These are phyloP conservation scores for Syrphus vitripennis DNA, from an alignment of 2,888 invertebrate genomes.

Conservation along the genomic window DNA sequence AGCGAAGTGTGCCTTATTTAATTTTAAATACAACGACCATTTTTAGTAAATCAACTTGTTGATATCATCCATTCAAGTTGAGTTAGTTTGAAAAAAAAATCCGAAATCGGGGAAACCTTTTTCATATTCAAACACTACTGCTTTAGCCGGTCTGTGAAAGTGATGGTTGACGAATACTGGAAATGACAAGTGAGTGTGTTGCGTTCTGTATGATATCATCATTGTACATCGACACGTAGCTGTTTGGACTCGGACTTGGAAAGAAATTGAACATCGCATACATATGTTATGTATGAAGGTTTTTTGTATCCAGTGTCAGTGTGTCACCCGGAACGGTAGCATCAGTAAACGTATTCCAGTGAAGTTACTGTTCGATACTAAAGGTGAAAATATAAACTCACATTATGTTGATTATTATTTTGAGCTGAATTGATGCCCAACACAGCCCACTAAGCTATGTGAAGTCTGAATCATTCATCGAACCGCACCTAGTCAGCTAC, in stretches of 20 bases:
- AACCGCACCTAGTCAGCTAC: constrained; percentile 39
- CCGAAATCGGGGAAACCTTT: constrained; percentile 10
- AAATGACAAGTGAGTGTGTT: neutral
- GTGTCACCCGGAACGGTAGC: constrained; percentile 46
- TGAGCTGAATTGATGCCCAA: neutral
- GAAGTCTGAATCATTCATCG: constrained; percentile 36
- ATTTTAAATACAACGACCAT: neutral
- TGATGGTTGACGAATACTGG: constrained; percentile 6
- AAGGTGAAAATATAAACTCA: constrained; percentile 11
- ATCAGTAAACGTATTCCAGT: neutral
- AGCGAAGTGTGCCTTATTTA: neutral
- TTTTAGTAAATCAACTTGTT: constrained; percentile 16
- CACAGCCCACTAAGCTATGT: neutral
- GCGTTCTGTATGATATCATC: constrained; percentile 49
- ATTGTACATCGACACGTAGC: constrained; percentile 36
- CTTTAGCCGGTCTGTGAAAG: constrained; percentile 18
- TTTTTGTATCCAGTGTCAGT: constrained; percentile 21
- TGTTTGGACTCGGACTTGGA: neutral
- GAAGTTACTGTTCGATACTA: neutral
- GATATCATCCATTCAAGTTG: constrained; percentile 22
- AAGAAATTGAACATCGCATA: constrained; percentile 20
- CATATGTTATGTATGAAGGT: constrained; percentile 12
- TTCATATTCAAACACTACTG: neutral
- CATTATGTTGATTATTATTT: neutral
- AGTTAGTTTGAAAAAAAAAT: neutral